Evolutionary conservation across 2,888 invertebrate species (phyloP), one percentile per base, ranked within the genome.

Genomic region (Azorinus chamasolen): DNA sequence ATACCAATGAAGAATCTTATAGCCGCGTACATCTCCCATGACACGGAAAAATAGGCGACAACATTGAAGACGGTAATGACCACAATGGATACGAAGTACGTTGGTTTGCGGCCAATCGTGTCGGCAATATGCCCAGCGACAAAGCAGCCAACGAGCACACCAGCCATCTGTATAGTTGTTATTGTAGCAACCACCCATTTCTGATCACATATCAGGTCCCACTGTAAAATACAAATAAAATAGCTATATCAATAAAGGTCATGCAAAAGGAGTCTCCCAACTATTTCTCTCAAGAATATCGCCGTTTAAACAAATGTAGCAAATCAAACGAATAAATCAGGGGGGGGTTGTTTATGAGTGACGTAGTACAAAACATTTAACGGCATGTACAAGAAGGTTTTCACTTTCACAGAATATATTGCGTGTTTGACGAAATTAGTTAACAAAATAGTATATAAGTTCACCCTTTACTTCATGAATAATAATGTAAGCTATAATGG

Each of bases 21-120:
- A 8, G 55, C 80, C 1, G 85, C 82, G 51, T 86, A 89, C 83
- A 89, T 85, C 57, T 85, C 71, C 87, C 87, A 88, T 59, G 66
- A 75, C 8, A 73, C 61, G 3, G 87, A 83, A 70, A 87, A 86
- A n/a, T 80, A 83, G 0, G 80, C 76, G 1, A 79, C 51, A 8
- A 83, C 43, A 32, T 85, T 84, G 58, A 82, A 78, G 8, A 79
- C 54, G 0, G 73, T 51, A n/a, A 80, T 59, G 1, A 84, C 61
- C 2, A 59, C 41, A 0, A 83, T 43, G 0, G 75, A 74, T 0
- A 77, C 16, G 53, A 83, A 81, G 37, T 80, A 80, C 1, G 82
- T 82, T 1, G 84, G 84, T 54, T 85, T 85, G 27, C 88, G 71
- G 2, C 88, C 88, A 51, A 84, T 65, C 2, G 62, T 45, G 53